Evolutionary conservation across 2,113 vertebrate species (phyloP).

Genomic region (Anoura caudifer): DNA sequence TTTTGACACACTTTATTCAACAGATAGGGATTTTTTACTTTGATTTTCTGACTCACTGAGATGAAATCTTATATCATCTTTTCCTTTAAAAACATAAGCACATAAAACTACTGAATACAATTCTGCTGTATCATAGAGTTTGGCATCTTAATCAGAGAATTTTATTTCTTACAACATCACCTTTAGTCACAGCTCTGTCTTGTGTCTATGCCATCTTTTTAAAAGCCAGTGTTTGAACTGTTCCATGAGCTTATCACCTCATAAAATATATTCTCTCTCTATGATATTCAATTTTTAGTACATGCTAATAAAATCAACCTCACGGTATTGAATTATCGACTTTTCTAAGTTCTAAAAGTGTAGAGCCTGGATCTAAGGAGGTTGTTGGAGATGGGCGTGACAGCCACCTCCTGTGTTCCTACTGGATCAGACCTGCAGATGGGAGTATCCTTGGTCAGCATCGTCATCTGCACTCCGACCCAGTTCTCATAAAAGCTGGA

Average conservation of each 20-base stretch:
- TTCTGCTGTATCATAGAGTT: background rate
- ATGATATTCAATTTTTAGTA: background rate
- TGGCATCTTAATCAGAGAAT: background rate
- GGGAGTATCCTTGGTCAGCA: background rate
- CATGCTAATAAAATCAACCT: background rate
- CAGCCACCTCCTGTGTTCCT: background rate
- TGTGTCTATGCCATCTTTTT: background rate
- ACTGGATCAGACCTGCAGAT: background rate
- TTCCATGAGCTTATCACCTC: background rate
- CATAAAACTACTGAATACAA: background rate
- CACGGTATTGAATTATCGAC: background rate
- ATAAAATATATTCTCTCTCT: background rate
- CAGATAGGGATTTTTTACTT: background rate
- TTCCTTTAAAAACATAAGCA: background rate
- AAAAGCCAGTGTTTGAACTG: background rate
- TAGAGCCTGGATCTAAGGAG: background rate
- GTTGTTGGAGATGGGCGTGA: background rate
- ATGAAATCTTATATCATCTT: background rate
- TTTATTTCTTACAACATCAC: background rate
- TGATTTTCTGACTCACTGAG: background rate
- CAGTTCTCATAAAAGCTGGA: background rate
- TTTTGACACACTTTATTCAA: background rate
- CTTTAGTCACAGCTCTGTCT: background rate
- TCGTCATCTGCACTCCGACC: background rate
- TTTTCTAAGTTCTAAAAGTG: background rate